phyloP scores from a whole-genome alignment of 2,113 vertebrate species.

The Propithecus coquereli region DNA sequence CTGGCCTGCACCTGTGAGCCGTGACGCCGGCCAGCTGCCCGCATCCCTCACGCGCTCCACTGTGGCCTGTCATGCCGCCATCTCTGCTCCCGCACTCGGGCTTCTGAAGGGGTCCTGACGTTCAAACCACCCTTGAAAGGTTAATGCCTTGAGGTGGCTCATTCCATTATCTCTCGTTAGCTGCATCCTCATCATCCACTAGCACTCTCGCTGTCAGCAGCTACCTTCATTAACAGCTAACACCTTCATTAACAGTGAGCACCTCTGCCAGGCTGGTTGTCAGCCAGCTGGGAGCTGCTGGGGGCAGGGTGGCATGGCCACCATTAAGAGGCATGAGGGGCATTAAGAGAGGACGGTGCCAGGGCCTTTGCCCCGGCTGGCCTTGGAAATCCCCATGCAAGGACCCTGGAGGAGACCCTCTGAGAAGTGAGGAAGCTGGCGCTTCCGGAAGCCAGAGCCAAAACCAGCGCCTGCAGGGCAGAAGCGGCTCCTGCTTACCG shows the following conservation, averaged over 20 bases:
- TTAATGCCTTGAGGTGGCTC: neutral
- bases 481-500: fast-evolving
- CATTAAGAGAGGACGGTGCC: fast-evolving
- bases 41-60: neutral
- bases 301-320: neutral
- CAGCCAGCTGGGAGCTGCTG: neutral
- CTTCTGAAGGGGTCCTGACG: neutral
- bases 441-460: fast-evolving
- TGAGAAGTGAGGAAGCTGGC: fast-evolving
- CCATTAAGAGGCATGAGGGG: neutral
- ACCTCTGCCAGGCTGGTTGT: fast-evolving
- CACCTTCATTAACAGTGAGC: fast-evolving
- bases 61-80: fast-evolving
- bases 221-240: neutral
- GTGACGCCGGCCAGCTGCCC: neutral
- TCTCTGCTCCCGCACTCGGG: fast-evolving
- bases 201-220: too few species aligned
- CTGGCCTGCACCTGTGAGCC: neutral
- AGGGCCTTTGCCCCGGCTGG: fast-evolving
- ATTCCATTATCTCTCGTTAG: neutral
- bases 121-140: neutral
- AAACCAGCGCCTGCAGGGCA: fast-evolving
- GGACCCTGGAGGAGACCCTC: too few species aligned
- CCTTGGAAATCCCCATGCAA: fast-evolving
- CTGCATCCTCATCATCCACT: fast-evolving